phyloP scores from a whole-genome alignment of 2,113 vertebrate genomes.

The Hassar affinis region DNA sequence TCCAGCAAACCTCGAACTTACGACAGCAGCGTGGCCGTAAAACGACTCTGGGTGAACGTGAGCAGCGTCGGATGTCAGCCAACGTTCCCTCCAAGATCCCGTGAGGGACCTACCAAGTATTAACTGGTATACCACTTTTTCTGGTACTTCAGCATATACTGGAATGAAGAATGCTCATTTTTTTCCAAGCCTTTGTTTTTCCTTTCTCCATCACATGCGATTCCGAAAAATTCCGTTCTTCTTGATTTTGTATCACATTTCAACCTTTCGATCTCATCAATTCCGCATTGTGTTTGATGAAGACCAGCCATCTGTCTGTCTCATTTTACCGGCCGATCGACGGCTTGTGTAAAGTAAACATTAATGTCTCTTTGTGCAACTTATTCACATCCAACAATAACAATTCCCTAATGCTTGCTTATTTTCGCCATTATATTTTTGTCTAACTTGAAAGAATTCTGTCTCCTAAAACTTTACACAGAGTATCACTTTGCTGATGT shows the following conservation, averaged over 20 bases:
- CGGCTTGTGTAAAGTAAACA: conserved; percentile 15
- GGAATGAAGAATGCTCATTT: conserved; percentile 7
- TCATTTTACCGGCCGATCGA: background rate
- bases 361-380: background rate
- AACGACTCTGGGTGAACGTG: no score
- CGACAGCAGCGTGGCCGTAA: no score
- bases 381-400: conserved; percentile 2
- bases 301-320: background rate
- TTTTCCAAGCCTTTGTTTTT: conserved; percentile 8
- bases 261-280: conserved; percentile 2
- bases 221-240: conserved; percentile 7
- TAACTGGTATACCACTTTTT: no score
- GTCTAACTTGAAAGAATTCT: background rate
- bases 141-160: no score
- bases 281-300: background rate
- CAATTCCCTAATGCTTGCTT: conserved; percentile 23
- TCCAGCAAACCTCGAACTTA: no score
- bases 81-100: no score
- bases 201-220: conserved; percentile 10
- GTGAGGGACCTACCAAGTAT: no score
- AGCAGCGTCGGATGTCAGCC: no score
- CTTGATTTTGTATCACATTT: conserved; percentile 17
- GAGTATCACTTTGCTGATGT: conserved; percentile 30
- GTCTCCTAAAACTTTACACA: background rate
- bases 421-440: conserved; percentile 20